Conservation (phyloP, 2,797 vertebrate species). For the Gymnothorax reevesii region DNA sequence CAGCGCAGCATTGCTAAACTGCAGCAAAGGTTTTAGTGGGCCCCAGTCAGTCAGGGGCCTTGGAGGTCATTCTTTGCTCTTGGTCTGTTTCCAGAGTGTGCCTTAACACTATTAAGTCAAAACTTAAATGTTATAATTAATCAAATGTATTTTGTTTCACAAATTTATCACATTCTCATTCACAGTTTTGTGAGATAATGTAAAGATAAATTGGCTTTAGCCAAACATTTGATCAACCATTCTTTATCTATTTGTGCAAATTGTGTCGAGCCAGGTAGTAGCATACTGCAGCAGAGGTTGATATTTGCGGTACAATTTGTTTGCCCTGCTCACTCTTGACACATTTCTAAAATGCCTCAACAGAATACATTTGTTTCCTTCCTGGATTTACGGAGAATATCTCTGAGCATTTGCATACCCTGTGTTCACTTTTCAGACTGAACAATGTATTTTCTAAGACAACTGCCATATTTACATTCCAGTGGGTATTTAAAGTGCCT, state of each 20-base stretch:
- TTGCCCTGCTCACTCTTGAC: conserved; percentile 34
- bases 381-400: background rate
- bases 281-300: conserved; percentile 28
- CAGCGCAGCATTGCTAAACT: too few relatives aligned
- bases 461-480: background rate
- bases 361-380: conserved; percentile 30
- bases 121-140: background rate
- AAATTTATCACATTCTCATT: background rate
- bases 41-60: too few relatives aligned
- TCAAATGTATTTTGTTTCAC: background rate
- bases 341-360: conserved; percentile 40
- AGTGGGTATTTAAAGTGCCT: background rate
- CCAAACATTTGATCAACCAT: background rate
- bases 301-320: conserved; percentile 53
- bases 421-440: background rate
- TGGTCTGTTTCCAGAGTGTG: background rate
- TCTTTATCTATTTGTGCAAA: background rate
- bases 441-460: background rate
- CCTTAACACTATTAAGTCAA: background rate
- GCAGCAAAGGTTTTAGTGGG: too few relatives aligned
- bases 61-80: too few relatives aligned
- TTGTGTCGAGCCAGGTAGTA: background rate
- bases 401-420: background rate
- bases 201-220: background rate
- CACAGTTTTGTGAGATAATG: background rate